These are phyloP conservation scores for Malurus elegans DNA, from an alignment of 2,113 vertebrate genomes.

Conservation along the genomic window DNA sequence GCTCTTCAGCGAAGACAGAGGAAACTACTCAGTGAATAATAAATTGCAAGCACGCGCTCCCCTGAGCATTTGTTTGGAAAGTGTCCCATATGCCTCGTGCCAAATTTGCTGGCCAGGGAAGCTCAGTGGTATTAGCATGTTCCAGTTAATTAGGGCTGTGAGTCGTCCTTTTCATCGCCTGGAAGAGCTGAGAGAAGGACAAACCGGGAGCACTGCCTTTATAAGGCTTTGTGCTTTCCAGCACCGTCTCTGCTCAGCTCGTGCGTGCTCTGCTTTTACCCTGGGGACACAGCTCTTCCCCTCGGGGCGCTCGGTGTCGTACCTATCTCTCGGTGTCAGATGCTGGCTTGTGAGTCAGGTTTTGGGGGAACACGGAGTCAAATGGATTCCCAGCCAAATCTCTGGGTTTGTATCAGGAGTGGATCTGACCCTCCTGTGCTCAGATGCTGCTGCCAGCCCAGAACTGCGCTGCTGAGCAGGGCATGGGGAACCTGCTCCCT, in stretches of 20 bases:
- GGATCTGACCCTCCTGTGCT: background rate
- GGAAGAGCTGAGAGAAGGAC: conserved; percentile 37
- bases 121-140: conserved; percentile 52
- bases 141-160: conserved; percentile 52
- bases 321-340: background rate
- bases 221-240: conserved; percentile 43
- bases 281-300: background rate
- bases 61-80: conserved; percentile 50
- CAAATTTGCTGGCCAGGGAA: conserved; percentile 47
- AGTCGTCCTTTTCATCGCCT: conserved; percentile 46
- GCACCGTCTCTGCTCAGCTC: background rate
- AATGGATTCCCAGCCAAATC: background rate
- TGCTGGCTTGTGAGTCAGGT: background rate
- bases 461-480: background rate
- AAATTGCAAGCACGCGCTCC: conserved; percentile 8
- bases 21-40: background rate
- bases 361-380: background rate
- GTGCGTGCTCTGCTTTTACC: background rate
- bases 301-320: background rate
- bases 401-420: background rate
- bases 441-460: background rate
- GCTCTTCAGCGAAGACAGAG: background rate
- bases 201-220: conserved; percentile 36
- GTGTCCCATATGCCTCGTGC: background rate
- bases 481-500: background rate